phyloP scores from a whole-genome alignment of 2,888 invertebrate species.

The Chrysopilus asiliformis region DNA sequence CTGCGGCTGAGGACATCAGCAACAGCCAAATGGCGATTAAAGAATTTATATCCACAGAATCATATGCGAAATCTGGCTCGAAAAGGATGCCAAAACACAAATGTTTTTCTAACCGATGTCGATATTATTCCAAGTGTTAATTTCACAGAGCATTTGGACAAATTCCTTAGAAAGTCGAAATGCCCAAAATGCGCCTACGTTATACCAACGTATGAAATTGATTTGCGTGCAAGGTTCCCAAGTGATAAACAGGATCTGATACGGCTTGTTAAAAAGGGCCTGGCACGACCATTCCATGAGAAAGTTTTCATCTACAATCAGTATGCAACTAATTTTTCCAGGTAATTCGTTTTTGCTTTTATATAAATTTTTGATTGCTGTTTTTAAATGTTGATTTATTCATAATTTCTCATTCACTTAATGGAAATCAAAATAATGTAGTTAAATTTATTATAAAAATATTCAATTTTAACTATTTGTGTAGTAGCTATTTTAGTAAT shows the following conservation, averaged over 20 bases:
- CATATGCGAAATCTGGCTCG: conserved; percentile 76
- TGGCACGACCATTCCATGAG: conserved; percentile 80
- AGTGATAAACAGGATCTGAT: conserved; percentile 66
- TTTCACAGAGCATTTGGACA: conserved; percentile 55
- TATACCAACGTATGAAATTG: conserved; percentile 80
- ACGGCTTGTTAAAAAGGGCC: conserved; percentile 58
- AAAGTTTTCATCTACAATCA: conserved; percentile 88
- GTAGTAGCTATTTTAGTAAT: too few relatives aligned
- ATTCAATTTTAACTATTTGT: too few relatives aligned
- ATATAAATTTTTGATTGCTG: background rate
- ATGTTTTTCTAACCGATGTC: conserved; percentile 75
- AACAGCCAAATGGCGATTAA: conserved; percentile 57
- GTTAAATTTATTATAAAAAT: too few relatives aligned
- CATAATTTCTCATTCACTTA: too few relatives aligned
- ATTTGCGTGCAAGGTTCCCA: conserved; percentile 64
- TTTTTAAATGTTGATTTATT: background rate
- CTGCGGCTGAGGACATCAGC: conserved; percentile 46
- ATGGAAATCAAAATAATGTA: too few relatives aligned
- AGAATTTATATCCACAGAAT: conserved; percentile 77
- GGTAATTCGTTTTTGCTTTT: conserved; percentile 42
- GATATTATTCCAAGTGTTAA: conserved; percentile 72
- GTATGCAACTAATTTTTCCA: conserved; percentile 79
- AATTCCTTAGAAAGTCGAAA: conserved; percentile 47
- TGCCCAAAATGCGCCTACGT: conserved; percentile 69
- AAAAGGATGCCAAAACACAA: conserved; percentile 67